Conservation (phyloP, 2,113 vertebrate genomes). For the Macaca fascicularis region T2T-MFA8v1.1 NC_088393.1:17498501-17499000, state of each 20-base stretch:
- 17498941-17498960: no score
- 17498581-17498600: not conserved
- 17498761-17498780: not conserved
- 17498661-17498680: not conserved
- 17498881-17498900: not conserved
- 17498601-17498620: not conserved
- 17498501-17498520: not conserved
- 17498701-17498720: not conserved
- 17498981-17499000: not conserved
- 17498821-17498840: rapidly evolving
- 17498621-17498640: not conserved
- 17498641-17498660: not conserved
- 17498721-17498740: rapidly evolving
- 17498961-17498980: rapidly evolving
- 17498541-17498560: not conserved
- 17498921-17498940: not conserved
- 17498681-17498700: not conserved
- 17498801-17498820: not conserved
- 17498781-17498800: not conserved
- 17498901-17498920: no score
- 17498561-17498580: not conserved
- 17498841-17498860: not conserved
- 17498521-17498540: not conserved
- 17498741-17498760: not conserved
- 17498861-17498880: not conserved